phyloP scores from a whole-genome alignment of 30 jellyfish, hydroid and myxozoan genomes.

The Catostylus mosaicus region DNA sequence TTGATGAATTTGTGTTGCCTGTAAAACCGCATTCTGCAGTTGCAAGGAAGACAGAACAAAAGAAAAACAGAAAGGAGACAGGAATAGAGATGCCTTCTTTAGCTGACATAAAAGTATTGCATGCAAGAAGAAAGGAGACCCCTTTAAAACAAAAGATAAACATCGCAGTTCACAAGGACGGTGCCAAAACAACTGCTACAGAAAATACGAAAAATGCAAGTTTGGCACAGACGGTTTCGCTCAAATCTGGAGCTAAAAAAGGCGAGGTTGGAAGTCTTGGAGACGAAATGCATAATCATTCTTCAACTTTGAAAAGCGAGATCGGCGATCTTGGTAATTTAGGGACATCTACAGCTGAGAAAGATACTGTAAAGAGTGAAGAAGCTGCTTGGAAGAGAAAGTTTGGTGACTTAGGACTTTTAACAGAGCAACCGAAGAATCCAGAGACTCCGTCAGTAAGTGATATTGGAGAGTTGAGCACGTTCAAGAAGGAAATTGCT shows the following conservation, averaged over 20 bases:
- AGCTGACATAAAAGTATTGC: constrained; percentile 40
- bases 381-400: constrained; percentile 61
- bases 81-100: constrained; percentile 27
- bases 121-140: constrained; percentile 12
- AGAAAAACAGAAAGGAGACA: background rate
- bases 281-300: constrained; percentile 4
- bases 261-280: constrained; percentile 37
- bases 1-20: background rate
- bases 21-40: background rate
- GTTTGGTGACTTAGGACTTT: constrained; percentile 14
- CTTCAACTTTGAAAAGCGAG: background rate
- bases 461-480: constrained; percentile 53
- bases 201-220: background rate
- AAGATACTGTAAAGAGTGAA: background rate
- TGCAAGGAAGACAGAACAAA: background rate
- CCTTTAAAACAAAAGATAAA: background rate
- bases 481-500: constrained; percentile 58
- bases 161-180: background rate
- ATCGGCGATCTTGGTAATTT: constrained; percentile 52
- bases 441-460: constrained; percentile 59
- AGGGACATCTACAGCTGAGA: constrained; percentile 19
- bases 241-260: constrained; percentile 12
- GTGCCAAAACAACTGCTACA: background rate
- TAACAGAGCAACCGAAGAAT: background rate
- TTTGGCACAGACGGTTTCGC: background rate